Percentiles rank a stretch among this genome's conserved stretches.
Conservation (phyloP, 2,888 invertebrate genomes). For the Sturmia bella region DNA sequence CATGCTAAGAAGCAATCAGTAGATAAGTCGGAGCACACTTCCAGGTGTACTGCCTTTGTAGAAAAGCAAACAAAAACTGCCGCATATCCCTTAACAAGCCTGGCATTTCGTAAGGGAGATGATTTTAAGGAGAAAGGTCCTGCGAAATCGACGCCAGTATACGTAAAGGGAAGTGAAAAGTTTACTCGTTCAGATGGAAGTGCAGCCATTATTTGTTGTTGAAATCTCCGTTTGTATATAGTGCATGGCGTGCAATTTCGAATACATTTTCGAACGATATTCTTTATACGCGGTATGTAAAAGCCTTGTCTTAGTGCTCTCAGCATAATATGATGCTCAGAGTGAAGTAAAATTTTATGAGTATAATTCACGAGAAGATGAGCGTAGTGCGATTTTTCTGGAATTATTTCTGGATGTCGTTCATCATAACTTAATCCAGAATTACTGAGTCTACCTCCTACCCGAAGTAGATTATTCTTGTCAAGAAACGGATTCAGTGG, state of each 20-base stretch:
- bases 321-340: conserved; percentile 34
- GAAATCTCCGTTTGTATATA: conserved; percentile 47
- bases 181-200: conserved; percentile 52
- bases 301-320: conserved; percentile 31
- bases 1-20: conserved; percentile 2
- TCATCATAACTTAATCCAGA: conserved; percentile 22
- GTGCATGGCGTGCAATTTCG: conserved; percentile 35
- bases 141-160: conserved; percentile 57
- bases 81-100: conserved; percentile 53
- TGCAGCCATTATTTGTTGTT: conserved; percentile 49
- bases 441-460: conserved; percentile 15
- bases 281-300: conserved; percentile 25
- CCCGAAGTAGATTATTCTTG: too few relatives aligned
- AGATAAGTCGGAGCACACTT: conserved; percentile 50
- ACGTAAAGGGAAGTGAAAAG: conserved; percentile 50
- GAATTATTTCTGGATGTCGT: conserved; percentile 29
- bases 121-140: conserved; percentile 64
- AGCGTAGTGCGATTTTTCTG: conserved; percentile 8
- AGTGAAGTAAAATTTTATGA: conserved; percentile 24
- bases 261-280: conserved; percentile 29
- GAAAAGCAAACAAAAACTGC: conserved; percentile 57
- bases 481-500: too few relatives aligned
- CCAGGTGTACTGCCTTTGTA: conserved; percentile 58
- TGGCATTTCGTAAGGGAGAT: conserved; percentile 25
- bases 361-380: conserved; percentile 12